phyloP scores from a whole-genome alignment of 1,140 invertebrate species.

The Akabosia matsudoensis region DNA sequence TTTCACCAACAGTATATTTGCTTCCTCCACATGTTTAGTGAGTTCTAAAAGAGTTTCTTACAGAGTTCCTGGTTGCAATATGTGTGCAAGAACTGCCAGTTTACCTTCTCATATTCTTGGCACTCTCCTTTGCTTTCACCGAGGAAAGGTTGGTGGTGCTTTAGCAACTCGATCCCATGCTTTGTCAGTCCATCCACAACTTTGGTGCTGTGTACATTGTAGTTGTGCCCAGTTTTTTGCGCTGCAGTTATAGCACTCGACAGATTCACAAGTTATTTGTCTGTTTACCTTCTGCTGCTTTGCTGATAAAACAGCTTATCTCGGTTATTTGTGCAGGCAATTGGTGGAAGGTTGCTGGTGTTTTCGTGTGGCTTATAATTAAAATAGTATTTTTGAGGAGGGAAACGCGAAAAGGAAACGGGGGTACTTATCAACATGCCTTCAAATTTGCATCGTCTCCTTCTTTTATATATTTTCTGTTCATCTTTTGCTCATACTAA shows the following conservation, averaged over 20 bases:
- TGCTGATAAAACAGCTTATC: neutral
- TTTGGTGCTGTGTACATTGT: constrained; percentile 8
- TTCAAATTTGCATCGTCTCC: constrained; percentile 6
- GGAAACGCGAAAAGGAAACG: neutral
- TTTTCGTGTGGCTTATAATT: neutral
- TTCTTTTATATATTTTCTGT: constrained; percentile 10
- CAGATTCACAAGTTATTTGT: neutral
- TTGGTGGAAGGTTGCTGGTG: neutral
- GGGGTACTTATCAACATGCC: constrained; percentile 16
- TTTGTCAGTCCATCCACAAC: constrained; percentile 16
- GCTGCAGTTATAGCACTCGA: too few relatives aligned
- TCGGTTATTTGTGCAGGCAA: neutral
- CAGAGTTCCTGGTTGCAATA: too few relatives aligned
- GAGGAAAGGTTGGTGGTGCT: constrained; percentile 10
- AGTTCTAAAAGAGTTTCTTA: too few relatives aligned
- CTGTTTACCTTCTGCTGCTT: neutral
- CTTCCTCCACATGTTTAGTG: too few relatives aligned
- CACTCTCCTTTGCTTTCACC: too few relatives aligned
- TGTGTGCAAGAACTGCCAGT: too few relatives aligned
- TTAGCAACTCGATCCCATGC: neutral
- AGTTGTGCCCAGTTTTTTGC: too few relatives aligned
- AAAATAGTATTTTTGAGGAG: neutral
- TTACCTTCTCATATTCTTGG: too few relatives aligned
- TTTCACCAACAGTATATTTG: too few relatives aligned
- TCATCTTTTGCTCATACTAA: constrained; percentile 13